These are phyloP conservation scores for Leucoraja erinaceus DNA, from an alignment of 2,113 vertebrate genomes.

Conservation along the genomic window DNA sequence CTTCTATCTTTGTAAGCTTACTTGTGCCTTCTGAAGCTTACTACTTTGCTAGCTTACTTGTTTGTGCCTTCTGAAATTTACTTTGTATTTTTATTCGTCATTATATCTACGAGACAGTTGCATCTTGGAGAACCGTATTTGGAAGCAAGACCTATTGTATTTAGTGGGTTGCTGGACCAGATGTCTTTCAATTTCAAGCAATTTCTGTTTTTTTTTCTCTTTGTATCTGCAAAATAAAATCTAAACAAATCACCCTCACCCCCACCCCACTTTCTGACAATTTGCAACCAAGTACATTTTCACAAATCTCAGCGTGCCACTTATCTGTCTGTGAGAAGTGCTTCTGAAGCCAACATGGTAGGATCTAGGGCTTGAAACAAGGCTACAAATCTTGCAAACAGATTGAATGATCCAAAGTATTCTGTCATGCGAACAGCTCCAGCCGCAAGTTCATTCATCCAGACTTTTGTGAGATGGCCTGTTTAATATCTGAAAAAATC, in stretches of 20 bases:
- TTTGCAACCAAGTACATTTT: not conserved
- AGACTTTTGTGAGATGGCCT: not conserved
- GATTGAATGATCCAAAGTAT: not conserved
- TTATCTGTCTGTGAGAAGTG: not conserved
- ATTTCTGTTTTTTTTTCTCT: not conserved
- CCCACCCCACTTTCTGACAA: not conserved
- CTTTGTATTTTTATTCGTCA: not conserved
- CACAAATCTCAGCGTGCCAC: not conserved
- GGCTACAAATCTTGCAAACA: not conserved
- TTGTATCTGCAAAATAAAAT: constrained; percentile 5
- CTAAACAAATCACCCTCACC: not conserved
- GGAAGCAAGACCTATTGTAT: not conserved
- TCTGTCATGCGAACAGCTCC: not conserved
- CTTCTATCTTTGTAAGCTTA: too few species aligned
- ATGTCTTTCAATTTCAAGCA: not conserved
- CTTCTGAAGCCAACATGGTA: not conserved
- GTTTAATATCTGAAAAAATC: not conserved
- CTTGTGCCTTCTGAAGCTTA: not conserved
- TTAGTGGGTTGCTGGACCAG: not conserved
- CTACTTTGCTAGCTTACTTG: not conserved
- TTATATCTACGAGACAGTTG: not conserved
- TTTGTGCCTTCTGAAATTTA: not conserved
- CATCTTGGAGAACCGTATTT: not conserved
- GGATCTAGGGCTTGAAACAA: not conserved
- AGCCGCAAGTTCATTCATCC: not conserved